Evolutionary conservation across 2,888 invertebrate genomes (phyloP), one percentile per base, ranked within the genome.

Genomic region (Caenorhabditis sp.): DNA sequence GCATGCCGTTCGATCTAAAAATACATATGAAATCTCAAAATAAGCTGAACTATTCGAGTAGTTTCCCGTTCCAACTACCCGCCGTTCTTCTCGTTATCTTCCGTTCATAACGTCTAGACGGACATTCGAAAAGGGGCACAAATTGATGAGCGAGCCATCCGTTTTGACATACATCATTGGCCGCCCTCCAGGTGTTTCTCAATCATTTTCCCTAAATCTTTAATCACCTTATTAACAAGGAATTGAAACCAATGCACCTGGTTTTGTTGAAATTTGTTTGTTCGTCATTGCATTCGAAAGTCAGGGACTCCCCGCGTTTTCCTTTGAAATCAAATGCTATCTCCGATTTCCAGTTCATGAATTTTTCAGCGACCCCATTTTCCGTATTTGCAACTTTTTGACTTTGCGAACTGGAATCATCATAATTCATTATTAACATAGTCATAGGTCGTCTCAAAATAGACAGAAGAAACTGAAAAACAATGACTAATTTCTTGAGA

Each of bases 281-380:
- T 18, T 47, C 47, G 47, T 47, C 47, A 47, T 47, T 18, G 32
- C 47, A 47, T 47, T 20, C 18, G 3, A 47, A 47, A 47, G n/a
- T 47, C 47, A 47, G 3, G 18, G 18, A n/a, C 18, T 20, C 47
- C 47, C 47, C 11, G 8, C 40, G 15, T 40, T 47, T 47, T 47
- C 47, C 40, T 40, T 40, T 47, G 47, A 47, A 47, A 47, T 5
- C 4, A 47, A 18, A 47, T 47, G 2, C 6, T 2, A 13, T 47
- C 47, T 47, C 47, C 47, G 47, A 47, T 47, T 47, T 47, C 47
- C 9, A 9, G 32, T 9, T 20, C 47, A 47, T 47, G 20, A 47
- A 47, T 47, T 18, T 47, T 47, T n/a, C n/a, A n/a, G n/a, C n/a
- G n/a, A n/a, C n/a, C n/a, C n/a, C n/a, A n/a, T n/a, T n/a, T n/a